These are phyloP conservation scores for Amphilophus citrinellus DNA, from an alignment of 2,113 vertebrate species.

Conservation along the genomic window DNA sequence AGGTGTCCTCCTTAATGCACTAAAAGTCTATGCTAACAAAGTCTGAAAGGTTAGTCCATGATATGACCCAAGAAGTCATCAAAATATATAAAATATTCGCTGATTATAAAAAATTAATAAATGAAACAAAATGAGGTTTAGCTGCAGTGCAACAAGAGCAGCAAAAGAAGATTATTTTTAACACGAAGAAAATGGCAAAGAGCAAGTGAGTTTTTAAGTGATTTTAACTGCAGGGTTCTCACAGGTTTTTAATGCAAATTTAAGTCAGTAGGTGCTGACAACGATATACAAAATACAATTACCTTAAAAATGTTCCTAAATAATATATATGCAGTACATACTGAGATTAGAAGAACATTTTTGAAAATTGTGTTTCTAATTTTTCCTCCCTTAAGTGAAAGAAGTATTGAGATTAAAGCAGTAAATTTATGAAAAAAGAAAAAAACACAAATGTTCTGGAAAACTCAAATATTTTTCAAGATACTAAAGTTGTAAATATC, in stretches of 20 bases:
- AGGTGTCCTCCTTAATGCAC: neutral
- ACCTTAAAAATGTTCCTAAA: neutral
- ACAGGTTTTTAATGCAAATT: neutral
- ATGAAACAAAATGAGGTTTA: too few species aligned
- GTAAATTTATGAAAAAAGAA: neutral
- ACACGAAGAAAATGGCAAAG: neutral
- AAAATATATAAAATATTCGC: neutral
- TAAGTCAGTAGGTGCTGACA: neutral
- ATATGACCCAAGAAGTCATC: neutral
- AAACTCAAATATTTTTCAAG: neutral
- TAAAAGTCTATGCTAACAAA: neutral
- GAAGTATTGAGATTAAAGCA: neutral
- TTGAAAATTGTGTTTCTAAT: too few species aligned
- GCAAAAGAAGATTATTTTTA: neutral
- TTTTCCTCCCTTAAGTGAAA: neutral
- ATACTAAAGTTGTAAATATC: too few species aligned
- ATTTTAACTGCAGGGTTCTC: neutral
- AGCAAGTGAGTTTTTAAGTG: too few species aligned
- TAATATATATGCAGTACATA: neutral
- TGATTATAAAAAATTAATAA: neutral
- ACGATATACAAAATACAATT: neutral
- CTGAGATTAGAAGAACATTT: neutral
- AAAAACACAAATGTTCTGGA: neutral
- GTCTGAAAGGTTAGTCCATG: neutral
- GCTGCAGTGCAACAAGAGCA: too few species aligned